phyloP scores from a whole-genome alignment of 2,888 invertebrate species.

The Erebia palarica region DNA sequence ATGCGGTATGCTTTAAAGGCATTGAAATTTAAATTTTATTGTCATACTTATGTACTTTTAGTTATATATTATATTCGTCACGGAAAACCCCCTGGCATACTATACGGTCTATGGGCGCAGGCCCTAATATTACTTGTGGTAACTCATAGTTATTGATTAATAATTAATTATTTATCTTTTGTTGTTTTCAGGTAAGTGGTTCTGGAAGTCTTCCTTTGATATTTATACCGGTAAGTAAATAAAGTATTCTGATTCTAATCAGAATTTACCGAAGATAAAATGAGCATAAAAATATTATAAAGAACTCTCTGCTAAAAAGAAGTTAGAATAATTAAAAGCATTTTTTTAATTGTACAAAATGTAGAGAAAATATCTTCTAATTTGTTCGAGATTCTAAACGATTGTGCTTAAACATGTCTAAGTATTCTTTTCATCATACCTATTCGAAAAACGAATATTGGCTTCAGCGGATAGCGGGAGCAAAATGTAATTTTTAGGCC shows the following conservation, averaged over 20 bases:
- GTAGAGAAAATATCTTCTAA: not conserved
- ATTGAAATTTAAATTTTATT: no score
- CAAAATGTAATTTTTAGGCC: no score
- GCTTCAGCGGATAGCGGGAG: no score
- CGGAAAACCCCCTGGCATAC: no score
- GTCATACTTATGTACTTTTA: no score
- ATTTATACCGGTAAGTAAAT: not conserved
- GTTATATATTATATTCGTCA: no score
- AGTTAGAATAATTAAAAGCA: not conserved
- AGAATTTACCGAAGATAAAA: not conserved
- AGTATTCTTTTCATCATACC: no score
- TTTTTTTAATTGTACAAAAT: not conserved
- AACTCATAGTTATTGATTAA: no score
- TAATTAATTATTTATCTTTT: not conserved
- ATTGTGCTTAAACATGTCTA: not conserved
- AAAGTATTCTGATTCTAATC: not conserved
- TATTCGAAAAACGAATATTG: no score
- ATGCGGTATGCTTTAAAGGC: no score
- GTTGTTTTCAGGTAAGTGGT: conserved; percentile 13
- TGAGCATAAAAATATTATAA: not conserved
- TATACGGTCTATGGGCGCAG: no score
- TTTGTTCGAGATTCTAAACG: not conserved
- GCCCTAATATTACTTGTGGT: no score
- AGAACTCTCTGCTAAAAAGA: not conserved
- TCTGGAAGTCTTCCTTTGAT: not conserved